Base-by-base conservation (phyloP, 2,113 vertebrate genomes). In the Hypocryptadius cinnamomeus region DNA sequence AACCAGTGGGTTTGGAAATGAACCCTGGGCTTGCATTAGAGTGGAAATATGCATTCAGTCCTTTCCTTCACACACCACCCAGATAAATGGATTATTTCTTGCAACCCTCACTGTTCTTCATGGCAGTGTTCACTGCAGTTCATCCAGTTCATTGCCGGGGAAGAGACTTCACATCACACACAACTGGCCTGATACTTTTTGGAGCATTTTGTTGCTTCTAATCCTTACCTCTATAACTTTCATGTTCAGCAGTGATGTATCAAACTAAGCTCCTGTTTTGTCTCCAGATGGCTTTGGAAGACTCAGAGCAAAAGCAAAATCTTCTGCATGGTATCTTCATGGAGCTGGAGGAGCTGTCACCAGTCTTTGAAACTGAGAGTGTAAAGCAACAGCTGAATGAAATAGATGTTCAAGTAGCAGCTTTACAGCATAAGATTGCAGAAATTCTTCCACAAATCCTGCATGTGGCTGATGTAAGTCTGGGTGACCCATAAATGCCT, bases 201-300 rank as follows among this genome's bases (percentile, higher is more conserved):
- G 54, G 31, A 65, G 31, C 37, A 18, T 64, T 90, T 90, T 83
- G 15, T 76, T 84, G 48, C 24, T 84, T 93, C 39, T 54, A 13
- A 10, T 68, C 17, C 35, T 90, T 27, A 50, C 14, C 20, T 66
- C 23, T 40, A 10, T 35, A 87, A 71, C 18, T 61, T 77, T 5
- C 11, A 8, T 69, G 7, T 61, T 85, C 50, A 64, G 31, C 30
- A 17, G 2, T 42, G 33, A 23, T 31, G 19, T 30, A 40, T 53
- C 33, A 80, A 47, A 59, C 39, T 71, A 65, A 78, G 16, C 45
- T 94, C 13, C 82, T 47, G 4, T 50, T 70, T 66, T 72, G 47
- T 94, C 24, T 89, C 44, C 92, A 99, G 99, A 98, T 98, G 97
- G 98, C 99, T 77, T 91, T 99, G 94, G 98, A 98, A 66, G 99